Conservation (phyloP, 2,888 invertebrate species). For the Orthonevra nobilis region DNA sequence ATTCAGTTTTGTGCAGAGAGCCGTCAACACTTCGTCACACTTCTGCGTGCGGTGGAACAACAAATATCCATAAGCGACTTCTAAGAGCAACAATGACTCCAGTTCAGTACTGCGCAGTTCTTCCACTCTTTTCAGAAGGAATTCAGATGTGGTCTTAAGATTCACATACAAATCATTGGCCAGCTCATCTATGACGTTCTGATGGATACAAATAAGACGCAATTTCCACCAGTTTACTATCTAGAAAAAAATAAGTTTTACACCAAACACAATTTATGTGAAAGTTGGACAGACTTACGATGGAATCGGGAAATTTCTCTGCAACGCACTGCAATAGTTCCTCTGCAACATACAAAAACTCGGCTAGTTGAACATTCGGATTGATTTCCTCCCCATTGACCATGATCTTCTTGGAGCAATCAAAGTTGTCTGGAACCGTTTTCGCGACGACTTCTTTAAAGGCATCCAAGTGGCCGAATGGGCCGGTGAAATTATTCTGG, state of each 20-base stretch:
- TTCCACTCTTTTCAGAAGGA: slow-evolving; percentile 74
- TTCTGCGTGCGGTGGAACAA: slow-evolving; percentile 87
- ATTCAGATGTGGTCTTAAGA: slow-evolving; percentile 72
- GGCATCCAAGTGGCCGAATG: slow-evolving; percentile 80
- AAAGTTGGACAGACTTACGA: not conserved
- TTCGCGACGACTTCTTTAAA: slow-evolving; percentile 79
- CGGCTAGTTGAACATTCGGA: slow-evolving; percentile 83
- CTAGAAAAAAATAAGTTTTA: too few species aligned
- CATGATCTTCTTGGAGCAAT: slow-evolving; percentile 73
- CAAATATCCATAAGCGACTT: slow-evolving; percentile 85
- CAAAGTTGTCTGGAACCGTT: slow-evolving; percentile 70
- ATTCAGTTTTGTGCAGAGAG: slow-evolving; percentile 84
- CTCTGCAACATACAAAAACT: slow-evolving; percentile 77
- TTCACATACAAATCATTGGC: slow-evolving; percentile 84
- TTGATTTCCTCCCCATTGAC: slow-evolving; percentile 85
- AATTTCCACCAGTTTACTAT: slow-evolving; percentile 84
- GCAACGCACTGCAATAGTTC: slow-evolving; percentile 79
- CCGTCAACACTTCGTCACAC: slow-evolving; percentile 85
- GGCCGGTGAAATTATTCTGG: slow-evolving; percentile 91
- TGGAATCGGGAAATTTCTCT: slow-evolving; percentile 74
- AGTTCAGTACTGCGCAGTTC: slow-evolving; percentile 76
- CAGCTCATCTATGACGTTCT: slow-evolving; percentile 88
- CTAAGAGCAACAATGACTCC: slow-evolving; percentile 81
- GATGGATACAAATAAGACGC: slow-evolving; percentile 87
- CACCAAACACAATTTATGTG: too few species aligned